These are phyloP conservation scores for Dendronephthya gigantea DNA, from an alignment of 64 coral and sea anemone genomes.

Conservation along the genomic window DNA sequence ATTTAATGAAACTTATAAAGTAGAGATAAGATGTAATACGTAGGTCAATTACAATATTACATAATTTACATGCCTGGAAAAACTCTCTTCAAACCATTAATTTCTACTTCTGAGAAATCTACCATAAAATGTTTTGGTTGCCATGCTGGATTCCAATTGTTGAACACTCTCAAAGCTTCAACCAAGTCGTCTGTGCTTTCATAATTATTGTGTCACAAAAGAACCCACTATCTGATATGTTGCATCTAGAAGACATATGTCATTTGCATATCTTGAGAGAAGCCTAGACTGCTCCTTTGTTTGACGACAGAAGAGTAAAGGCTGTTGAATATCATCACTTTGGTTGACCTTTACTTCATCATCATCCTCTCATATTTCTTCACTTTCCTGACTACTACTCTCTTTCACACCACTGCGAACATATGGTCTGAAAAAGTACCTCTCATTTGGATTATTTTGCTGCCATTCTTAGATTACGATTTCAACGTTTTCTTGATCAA, in stretches of 20 bases:
- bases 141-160: conserved; percentile 29
- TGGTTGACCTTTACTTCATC: background rate
- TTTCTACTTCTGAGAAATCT: conserved; percentile 19
- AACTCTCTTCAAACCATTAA: background rate
- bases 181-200: background rate
- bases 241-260: conserved; percentile 24
- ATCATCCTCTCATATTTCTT: background rate
- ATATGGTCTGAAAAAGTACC: background rate
- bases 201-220: conserved; percentile 23
- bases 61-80: conserved; percentile 17
- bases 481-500: conserved; percentile 8
- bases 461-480: background rate
- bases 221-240: conserved; percentile 1
- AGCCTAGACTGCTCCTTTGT: background rate
- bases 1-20: too few relatives aligned
- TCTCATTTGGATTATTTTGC: background rate
- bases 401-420: background rate
- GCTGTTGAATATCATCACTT: background rate
- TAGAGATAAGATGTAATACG: too few relatives aligned
- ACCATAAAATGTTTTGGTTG: conserved; percentile 33
- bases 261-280: background rate
- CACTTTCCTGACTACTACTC: background rate
- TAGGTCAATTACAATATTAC: too few relatives aligned
- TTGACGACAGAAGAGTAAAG: background rate
- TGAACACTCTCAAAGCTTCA: conserved; percentile 24